Conservation (phyloP, 2,888 invertebrate species). For the Phortica okadai region DNA sequence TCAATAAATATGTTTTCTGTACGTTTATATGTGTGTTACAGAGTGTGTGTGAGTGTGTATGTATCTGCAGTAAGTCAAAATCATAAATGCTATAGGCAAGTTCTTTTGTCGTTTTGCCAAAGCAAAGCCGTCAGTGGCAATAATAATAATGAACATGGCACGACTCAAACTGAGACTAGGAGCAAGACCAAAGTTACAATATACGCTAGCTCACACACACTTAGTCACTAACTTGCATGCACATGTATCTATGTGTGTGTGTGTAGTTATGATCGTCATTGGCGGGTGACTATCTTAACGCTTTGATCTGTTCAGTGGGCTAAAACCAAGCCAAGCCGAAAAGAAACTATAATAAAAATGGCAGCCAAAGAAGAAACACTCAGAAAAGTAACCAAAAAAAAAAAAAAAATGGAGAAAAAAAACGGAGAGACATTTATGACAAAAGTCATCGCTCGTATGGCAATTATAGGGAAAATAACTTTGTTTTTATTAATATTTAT, state of each 20-base stretch:
- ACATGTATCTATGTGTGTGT: background rate
- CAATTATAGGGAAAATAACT: slow-evolving; percentile 11
- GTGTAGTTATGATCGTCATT: slow-evolving; percentile 50
- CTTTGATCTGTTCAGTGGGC: slow-evolving; percentile 43
- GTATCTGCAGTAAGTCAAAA: background rate
- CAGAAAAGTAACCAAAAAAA: background rate
- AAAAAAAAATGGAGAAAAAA: too few relatives aligned
- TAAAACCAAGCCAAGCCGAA: slow-evolving; percentile 11
- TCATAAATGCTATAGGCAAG: slow-evolving; percentile 17
- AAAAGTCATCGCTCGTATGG: background rate
- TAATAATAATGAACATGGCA: slow-evolving; percentile 62
- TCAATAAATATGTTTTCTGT: background rate
- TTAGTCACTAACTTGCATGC: background rate
- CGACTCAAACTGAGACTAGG: slow-evolving; percentile 42
- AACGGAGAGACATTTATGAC: background rate
- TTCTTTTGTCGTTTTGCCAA: background rate
- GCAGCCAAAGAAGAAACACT: background rate
- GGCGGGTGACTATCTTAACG: slow-evolving; percentile 48
- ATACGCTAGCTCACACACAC: background rate
- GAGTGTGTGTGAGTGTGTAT: background rate
- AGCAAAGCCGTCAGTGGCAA: background rate
- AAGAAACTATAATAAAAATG: background rate
- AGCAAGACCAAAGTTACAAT: background rate
- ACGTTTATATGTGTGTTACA: background rate
- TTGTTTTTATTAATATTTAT: background rate